A percentile compares a stretch with the other conserved stretches of the same genome.
phyloP scores from a whole-genome alignment of 2,113 vertebrate species.

The Ageneiosus marmoratus region DNA sequence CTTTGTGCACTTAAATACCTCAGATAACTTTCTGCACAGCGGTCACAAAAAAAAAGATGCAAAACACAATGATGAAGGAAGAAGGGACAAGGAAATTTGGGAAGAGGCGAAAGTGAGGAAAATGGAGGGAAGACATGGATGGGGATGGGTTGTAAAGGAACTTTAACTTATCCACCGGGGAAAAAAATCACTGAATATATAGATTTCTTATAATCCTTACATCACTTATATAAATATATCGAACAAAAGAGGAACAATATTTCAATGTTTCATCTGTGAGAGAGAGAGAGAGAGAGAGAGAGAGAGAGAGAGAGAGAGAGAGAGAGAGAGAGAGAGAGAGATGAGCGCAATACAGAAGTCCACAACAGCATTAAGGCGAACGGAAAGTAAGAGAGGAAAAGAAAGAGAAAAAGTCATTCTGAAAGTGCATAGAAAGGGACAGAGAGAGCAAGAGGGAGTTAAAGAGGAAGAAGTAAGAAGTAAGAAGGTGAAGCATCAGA shows the following conservation, averaged over 20 bases:
- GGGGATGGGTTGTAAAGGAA: slow-evolving; percentile 60
- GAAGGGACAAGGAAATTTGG: slow-evolving; percentile 31
- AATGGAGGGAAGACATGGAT: slow-evolving; percentile 70
- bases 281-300: slow-evolving; percentile 36
- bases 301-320: slow-evolving; percentile 34
- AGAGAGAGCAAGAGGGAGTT: slow-evolving; percentile 39
- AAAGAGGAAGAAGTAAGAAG: slow-evolving; percentile 45
- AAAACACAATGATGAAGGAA: slow-evolving; percentile 47
- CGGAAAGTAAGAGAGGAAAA: slow-evolving; percentile 70
- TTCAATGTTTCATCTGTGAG: slow-evolving; percentile 59
- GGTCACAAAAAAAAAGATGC: slow-evolving; percentile 47
- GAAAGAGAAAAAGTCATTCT: slow-evolving; percentile 39
- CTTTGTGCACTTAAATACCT: slow-evolving; percentile 83
- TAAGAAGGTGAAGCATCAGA: slow-evolving; percentile 19
- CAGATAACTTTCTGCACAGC: slow-evolving; percentile 74
- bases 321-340: slow-evolving; percentile 38
- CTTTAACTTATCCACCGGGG: slow-evolving; percentile 72
- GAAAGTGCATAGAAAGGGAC: slow-evolving; percentile 32
- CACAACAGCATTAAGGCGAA: slow-evolving; percentile 82
- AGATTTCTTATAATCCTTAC: slow-evolving; percentile 82
- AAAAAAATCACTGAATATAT: slow-evolving; percentile 79
- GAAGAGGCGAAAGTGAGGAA: slow-evolving; percentile 39
- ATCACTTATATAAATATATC: slow-evolving; percentile 85
- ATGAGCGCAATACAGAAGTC: slow-evolving; percentile 74
- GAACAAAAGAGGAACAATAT: slow-evolving; percentile 62